phyloP scores from a whole-genome alignment of 2,888 invertebrate species.

The Pachydiplax longipennis region DNA sequence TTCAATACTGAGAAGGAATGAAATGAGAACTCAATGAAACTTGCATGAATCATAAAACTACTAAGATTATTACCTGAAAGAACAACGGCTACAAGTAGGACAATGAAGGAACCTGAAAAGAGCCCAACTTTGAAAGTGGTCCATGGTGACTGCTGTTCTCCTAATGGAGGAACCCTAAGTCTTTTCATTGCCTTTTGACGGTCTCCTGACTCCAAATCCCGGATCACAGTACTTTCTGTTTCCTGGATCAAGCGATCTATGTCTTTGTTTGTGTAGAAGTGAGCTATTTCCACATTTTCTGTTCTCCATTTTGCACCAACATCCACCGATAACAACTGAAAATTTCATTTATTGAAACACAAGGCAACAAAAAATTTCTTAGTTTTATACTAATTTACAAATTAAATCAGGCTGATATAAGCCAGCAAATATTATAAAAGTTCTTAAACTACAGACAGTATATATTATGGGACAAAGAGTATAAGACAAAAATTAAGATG shows the following conservation, averaged over 20 bases:
- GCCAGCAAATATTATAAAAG: background rate
- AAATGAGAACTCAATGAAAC: background rate
- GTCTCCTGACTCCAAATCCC: conserved; percentile 90
- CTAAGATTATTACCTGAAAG: conserved; percentile 71
- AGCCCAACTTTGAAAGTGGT: conserved; percentile 96
- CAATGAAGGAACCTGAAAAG: conserved; percentile 93
- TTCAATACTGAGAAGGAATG: background rate
- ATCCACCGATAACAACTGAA: conserved; percentile 79
- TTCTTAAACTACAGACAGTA: background rate
- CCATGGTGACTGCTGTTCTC: conserved; percentile 96
- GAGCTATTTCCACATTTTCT: conserved; percentile 90
- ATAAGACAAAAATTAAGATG: no score
- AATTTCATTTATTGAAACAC: background rate
- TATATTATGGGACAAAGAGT: no score
- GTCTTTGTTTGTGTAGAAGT: conserved; percentile 96
- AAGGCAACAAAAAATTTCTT: background rate
- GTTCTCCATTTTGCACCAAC: conserved; percentile 91
- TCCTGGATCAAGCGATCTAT: conserved; percentile 95
- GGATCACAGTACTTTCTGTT: conserved; percentile 87
- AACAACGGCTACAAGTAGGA: conserved; percentile 85
- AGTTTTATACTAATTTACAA: background rate
- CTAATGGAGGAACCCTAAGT: conserved; percentile 93
- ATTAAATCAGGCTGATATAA: background rate
- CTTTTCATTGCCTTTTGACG: conserved; percentile 98
- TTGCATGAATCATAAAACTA: background rate